Percentiles rank a stretch among this genome's conserved stretches.
These are phyloP conservation scores for Serripes groenlandicus DNA, from an alignment of 2,888 invertebrate species.

Conservation along the genomic window DNA sequence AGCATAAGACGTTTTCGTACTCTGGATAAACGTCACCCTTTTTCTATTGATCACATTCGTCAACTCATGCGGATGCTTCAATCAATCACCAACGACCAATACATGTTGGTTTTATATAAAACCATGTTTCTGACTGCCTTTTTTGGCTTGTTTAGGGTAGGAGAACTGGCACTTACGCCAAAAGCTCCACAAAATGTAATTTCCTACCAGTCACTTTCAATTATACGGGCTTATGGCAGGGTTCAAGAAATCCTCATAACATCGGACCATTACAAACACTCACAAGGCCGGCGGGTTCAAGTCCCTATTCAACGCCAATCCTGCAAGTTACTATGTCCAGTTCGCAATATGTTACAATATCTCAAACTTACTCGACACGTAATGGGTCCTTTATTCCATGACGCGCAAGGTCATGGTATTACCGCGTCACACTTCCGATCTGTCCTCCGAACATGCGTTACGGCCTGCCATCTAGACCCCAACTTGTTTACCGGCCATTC, in stretches of 20 bases:
- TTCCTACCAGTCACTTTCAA: not conserved
- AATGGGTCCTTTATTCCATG: constrained; percentile 34
- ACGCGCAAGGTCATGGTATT: not conserved
- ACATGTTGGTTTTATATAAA: not conserved
- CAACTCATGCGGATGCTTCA: not conserved
- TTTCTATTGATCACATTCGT: not conserved
- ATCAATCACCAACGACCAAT: not conserved
- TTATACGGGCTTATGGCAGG: not conserved
- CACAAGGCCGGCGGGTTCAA: not conserved
- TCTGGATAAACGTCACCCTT: constrained; percentile 19
- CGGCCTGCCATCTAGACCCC: not conserved
- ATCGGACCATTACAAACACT: constrained; percentile 32
- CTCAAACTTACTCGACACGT: not conserved
- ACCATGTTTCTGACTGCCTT: constrained; percentile 27
- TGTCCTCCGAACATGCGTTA: not conserved
- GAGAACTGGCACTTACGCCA: constrained; percentile 26
- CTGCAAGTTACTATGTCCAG: constrained; percentile 28
- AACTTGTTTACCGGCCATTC: constrained; percentile 23
- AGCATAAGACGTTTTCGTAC: not conserved
- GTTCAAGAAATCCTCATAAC: not conserved
- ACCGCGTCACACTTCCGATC: constrained; percentile 11
- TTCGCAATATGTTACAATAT: constrained; percentile 15
- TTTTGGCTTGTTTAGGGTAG: constrained; percentile 29
- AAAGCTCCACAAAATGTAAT: not conserved
- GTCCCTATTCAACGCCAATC: not conserved